Percentiles rank a stretch among this genome's conserved stretches.
Evolutionary conservation across 2,888 invertebrate species (phyloP).

Genomic region (Barypeithes pellucidus): DNA sequence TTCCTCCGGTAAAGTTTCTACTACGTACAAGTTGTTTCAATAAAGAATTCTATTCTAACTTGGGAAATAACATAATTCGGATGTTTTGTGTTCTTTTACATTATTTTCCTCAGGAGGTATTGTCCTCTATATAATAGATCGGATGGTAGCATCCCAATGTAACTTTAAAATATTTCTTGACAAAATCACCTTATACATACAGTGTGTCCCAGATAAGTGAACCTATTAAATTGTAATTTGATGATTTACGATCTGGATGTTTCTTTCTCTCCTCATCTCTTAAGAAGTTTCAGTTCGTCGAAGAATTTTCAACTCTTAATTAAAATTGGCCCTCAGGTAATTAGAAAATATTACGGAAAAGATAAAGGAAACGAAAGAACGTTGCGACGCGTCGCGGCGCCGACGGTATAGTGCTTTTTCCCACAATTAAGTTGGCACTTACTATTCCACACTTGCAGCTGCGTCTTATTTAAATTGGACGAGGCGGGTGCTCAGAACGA

Average conservation of each 20-base stretch:
- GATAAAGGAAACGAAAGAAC: slow-evolving; percentile 40
- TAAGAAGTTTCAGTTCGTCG: neutral
- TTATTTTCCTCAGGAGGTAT: too few species aligned
- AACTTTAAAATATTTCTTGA: too few species aligned
- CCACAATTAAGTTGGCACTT: slow-evolving; percentile 49
- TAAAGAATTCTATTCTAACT: neutral
- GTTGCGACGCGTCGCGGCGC: neutral
- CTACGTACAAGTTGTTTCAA: slow-evolving; percentile 10
- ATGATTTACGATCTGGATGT: too few species aligned
- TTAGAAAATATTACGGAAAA: neutral
- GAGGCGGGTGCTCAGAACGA: slow-evolving; percentile 25
- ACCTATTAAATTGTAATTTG: too few species aligned
- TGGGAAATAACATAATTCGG: slow-evolving; percentile 1
- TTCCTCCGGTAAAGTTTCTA: slow-evolving; percentile 23
- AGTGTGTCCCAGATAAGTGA: too few species aligned
- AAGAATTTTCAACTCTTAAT: slow-evolving; percentile 25
- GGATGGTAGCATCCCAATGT: too few species aligned
- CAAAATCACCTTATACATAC: too few species aligned
- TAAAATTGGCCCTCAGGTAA: slow-evolving; percentile 18
- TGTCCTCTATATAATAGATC: too few species aligned
- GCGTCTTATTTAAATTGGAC: slow-evolving; percentile 53
- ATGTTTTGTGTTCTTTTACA: neutral
- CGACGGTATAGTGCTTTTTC: slow-evolving; percentile 44
- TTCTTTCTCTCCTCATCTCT: too few species aligned
- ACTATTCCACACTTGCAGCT: slow-evolving; percentile 51